These are phyloP conservation scores for Pocillopora damicornis DNA, from an alignment of 64 coral and sea anemone species.

Conservation along the genomic window DNA sequence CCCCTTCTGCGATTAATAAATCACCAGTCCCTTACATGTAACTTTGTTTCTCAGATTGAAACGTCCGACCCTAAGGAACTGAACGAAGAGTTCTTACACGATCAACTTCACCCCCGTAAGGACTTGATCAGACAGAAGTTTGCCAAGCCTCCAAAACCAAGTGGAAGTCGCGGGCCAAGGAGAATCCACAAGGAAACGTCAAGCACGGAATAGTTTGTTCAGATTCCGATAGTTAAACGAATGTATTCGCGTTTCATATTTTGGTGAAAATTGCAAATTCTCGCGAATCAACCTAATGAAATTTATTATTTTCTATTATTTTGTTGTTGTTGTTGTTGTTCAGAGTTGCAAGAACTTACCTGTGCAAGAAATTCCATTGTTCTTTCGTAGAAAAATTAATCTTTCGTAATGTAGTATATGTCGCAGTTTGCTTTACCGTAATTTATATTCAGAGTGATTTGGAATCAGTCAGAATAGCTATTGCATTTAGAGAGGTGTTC, in stretches of 20 bases:
- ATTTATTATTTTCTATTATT: neutral
- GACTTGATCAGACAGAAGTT: constrained; percentile 91
- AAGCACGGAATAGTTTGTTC: neutral
- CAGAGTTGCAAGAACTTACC: too few relatives aligned
- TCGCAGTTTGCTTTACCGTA: too few relatives aligned
- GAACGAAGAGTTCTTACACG: constrained; percentile 77
- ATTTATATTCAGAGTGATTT: too few relatives aligned
- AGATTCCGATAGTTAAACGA: neutral
- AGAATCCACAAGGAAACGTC: constrained; percentile 50
- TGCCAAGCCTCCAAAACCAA: constrained; percentile 81
- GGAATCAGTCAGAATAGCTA: too few relatives aligned
- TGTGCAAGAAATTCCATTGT: too few relatives aligned
- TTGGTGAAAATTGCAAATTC: too few relatives aligned
- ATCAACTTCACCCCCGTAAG: constrained; percentile 90
- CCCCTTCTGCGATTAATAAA: too few relatives aligned
- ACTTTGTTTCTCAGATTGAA: constrained; percentile 68
- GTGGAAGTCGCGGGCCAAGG: constrained; percentile 61
- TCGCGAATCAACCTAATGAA: neutral
- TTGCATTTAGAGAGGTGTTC: too few relatives aligned
- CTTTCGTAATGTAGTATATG: too few relatives aligned
- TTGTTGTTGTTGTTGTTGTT: too few relatives aligned
- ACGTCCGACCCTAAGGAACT: constrained; percentile 75
- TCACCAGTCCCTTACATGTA: neutral
- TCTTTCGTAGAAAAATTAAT: too few relatives aligned
- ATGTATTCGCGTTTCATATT: constrained; percentile 3